These are phyloP conservation scores for Chymomyza procnemis DNA, from an alignment of 2,888 invertebrate genomes.

Conservation along the genomic window DNA sequence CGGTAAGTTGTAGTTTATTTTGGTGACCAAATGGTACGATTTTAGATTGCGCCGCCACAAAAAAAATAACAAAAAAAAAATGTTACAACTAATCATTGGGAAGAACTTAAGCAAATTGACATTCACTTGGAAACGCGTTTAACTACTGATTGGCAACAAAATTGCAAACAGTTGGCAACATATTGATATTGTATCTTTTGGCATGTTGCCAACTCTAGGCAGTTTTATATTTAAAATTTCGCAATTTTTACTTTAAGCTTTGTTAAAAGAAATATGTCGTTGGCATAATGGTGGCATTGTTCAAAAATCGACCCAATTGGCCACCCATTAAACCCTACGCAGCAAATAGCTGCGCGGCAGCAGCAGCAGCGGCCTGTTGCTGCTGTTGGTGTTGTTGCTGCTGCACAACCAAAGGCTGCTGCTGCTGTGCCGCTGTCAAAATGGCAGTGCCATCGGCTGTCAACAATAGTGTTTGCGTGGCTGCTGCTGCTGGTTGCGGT, in stretches of 20 bases:
- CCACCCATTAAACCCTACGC: slow-evolving; percentile 77
- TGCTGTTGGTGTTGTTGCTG: slow-evolving; percentile 62
- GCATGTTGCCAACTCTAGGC: slow-evolving; percentile 12
- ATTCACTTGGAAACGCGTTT: neutral
- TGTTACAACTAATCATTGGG: neutral
- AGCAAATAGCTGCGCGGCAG: slow-evolving; percentile 68
- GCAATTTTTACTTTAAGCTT: neutral
- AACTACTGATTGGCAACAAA: neutral
- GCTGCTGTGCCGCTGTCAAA: slow-evolving; percentile 61
- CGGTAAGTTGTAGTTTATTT: slow-evolving; percentile 3
- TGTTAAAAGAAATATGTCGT: slow-evolving; percentile 74
- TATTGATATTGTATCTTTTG: too few species aligned
- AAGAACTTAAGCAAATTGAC: slow-evolving; percentile 1
- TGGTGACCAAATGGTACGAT: slow-evolving; percentile 69
- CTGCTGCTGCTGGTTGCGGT: slow-evolving; percentile 29
- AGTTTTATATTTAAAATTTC: slow-evolving; percentile 4
- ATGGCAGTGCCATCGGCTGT: slow-evolving; percentile 69
- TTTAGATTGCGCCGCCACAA: slow-evolving; percentile 35
- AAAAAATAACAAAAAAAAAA: too few species aligned
- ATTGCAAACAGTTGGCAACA: too few species aligned
- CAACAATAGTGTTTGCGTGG: slow-evolving; percentile 62
- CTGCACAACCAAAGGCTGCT: slow-evolving; percentile 19
- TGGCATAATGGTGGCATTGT: slow-evolving; percentile 74
- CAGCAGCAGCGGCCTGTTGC: slow-evolving; percentile 66
- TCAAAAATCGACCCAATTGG: slow-evolving; percentile 77